phyloP scores from a whole-genome alignment of 2,888 invertebrate species.

The Salpingus planirostris region DNA sequence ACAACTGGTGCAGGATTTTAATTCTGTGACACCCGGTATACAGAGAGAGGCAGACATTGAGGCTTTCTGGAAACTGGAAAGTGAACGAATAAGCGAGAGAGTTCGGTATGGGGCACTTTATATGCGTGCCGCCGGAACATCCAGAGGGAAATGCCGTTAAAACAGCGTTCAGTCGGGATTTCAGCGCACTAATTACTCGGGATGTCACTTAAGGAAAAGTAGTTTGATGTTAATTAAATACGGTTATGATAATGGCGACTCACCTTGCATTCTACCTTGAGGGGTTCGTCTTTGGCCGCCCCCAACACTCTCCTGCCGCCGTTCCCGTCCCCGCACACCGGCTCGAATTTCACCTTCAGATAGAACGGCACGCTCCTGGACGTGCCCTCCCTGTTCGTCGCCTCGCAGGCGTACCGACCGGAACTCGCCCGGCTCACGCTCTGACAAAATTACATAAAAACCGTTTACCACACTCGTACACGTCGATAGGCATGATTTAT shows the following conservation, averaged over 20 bases:
- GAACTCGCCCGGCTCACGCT: constrained; percentile 61
- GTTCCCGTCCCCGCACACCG: constrained; percentile 43
- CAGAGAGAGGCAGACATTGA: no score
- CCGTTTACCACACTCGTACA: no score
- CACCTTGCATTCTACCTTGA: constrained; percentile 45
- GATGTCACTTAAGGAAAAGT: constrained; percentile 6
- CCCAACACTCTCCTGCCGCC: constrained; percentile 44
- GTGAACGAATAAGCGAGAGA: no score
- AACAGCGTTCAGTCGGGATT: no score
- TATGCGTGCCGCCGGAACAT: no score
- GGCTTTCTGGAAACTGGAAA: no score
- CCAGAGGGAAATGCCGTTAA: no score
- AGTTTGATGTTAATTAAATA: constrained; percentile 12
- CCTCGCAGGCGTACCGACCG: constrained; percentile 69
- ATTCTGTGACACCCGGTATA: no score
- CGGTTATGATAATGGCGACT: background rate
- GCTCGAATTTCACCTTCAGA: constrained; percentile 63
- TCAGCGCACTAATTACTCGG: constrained; percentile 9
- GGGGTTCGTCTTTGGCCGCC: constrained; percentile 48
- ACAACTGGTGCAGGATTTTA: no score
- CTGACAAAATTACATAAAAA: no score
- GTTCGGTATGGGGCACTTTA: no score
- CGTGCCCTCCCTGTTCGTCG: constrained; percentile 68
- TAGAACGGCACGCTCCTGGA: constrained; percentile 64
- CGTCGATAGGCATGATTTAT: no score